A percentile compares a stretch with the other conserved stretches of the same genome.
phyloP scores from a whole-genome alignment of 92 coral and sea anemone species.

The Anthopleura xanthogrammica region DNA sequence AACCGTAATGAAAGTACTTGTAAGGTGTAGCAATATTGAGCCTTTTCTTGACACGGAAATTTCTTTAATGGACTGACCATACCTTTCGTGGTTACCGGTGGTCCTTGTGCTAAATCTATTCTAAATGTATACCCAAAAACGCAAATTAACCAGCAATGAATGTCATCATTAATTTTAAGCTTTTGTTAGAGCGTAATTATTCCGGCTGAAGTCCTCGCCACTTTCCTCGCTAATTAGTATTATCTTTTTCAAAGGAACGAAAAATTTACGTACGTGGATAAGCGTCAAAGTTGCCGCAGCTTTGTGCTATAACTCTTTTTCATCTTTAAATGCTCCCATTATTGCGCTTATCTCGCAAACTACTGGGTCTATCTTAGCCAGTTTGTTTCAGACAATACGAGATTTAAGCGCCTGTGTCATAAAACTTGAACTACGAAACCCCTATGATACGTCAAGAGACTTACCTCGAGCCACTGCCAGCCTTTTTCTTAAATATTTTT shows the following conservation, averaged over 20 bases:
- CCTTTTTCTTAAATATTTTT: slow-evolving; percentile 43
- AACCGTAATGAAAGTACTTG: slow-evolving; percentile 36
- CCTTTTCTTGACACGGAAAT: slow-evolving; percentile 50
- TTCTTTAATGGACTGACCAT: slow-evolving; percentile 50
- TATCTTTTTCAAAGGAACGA: slow-evolving; percentile 35
- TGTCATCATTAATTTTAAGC: slow-evolving; percentile 63
- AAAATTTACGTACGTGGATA: slow-evolving; percentile 18
- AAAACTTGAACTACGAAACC: slow-evolving; percentile 33
- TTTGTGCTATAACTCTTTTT: slow-evolving; percentile 19
- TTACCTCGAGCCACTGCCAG: slow-evolving; percentile 9
- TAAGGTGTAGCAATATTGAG: slow-evolving; percentile 34
- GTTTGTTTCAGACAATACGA: slow-evolving; percentile 39
- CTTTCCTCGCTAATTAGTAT: slow-evolving; percentile 48
- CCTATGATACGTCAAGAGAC: slow-evolving; percentile 24
- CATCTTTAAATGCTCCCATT: slow-evolving; percentile 25
- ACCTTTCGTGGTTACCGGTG: slow-evolving; percentile 48
- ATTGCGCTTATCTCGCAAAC: slow-evolving; percentile 40
- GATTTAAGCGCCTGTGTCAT: slow-evolving; percentile 40
- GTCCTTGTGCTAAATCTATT: slow-evolving; percentile 41
- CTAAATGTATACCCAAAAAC: slow-evolving; percentile 72
- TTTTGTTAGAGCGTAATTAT: slow-evolving; percentile 56
- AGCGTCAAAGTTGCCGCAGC: slow-evolving; percentile 22
- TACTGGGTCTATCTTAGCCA: slow-evolving; percentile 27
- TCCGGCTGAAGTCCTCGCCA: slow-evolving; percentile 45
- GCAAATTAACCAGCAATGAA: slow-evolving; percentile 70